Percentiles rank a stretch among this genome's conserved stretches.
phyloP scores from a whole-genome alignment of 2,113 vertebrate species.

The Lamprotornis superbus region DNA sequence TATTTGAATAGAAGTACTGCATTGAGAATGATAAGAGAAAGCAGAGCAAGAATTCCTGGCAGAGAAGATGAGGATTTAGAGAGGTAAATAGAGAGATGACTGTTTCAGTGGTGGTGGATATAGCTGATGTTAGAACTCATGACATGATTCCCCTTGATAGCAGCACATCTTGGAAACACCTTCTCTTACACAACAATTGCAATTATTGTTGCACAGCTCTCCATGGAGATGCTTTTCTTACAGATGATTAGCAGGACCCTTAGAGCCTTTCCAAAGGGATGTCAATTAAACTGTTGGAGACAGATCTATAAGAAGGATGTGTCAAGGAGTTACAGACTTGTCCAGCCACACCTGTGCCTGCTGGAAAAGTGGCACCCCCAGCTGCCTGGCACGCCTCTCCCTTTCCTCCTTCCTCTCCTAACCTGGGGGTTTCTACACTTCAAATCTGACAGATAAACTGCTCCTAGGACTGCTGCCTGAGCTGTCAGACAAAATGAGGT shows the following conservation, averaged over 20 bases:
- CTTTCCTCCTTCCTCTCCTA: neutral
- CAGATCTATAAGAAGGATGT: neutral
- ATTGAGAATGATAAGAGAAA: neutral
- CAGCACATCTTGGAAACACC: neutral
- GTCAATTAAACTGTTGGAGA: neutral
- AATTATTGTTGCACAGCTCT: neutral
- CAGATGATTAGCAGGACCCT: neutral
- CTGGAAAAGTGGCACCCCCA: neutral
- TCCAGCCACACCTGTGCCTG: neutral
- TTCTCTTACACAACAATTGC: neutral
- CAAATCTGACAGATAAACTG: neutral
- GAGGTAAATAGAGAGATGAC: neutral
- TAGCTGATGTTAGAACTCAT: neutral
- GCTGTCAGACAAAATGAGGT: neutral
- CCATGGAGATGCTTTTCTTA: neutral
- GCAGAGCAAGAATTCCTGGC: neutral
- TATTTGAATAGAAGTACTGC: neutral
- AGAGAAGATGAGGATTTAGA: neutral
- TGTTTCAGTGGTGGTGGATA: neutral
- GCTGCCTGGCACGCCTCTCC: neutral
- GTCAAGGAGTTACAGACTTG: neutral
- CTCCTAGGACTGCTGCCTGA: neutral
- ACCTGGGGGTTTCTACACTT: neutral
- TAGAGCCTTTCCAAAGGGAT: neutral
- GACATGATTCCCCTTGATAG: neutral